Evolutionary conservation across 1,140 invertebrate genomes (phyloP).

Genomic region (Drosophila sp.): DNA sequence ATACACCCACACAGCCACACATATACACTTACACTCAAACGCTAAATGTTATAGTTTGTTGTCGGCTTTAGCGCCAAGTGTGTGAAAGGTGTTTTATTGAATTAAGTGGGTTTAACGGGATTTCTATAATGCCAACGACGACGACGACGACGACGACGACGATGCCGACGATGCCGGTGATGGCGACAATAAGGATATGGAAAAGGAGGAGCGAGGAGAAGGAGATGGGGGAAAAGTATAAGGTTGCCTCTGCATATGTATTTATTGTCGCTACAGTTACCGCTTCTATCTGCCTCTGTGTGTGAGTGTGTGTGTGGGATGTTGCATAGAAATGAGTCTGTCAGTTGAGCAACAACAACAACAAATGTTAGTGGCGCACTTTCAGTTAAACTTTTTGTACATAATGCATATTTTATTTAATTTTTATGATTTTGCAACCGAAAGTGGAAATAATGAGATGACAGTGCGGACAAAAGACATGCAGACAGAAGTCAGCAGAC

Average conservation of each 20-base stretch:
- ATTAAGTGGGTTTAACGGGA: slow-evolving; percentile 83
- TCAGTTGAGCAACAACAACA: slow-evolving; percentile 33
- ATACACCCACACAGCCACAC: slow-evolving; percentile 16
- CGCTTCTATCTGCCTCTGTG: slow-evolving; percentile 18
- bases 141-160: slow-evolving; percentile 22
- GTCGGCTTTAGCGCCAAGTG: slow-evolving; percentile 79
- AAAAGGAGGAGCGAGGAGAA: background rate
- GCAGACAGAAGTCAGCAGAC: background rate
- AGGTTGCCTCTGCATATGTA: slow-evolving; percentile 62
- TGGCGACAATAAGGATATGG: too few relatives aligned
- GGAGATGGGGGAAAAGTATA: background rate
- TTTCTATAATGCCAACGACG: slow-evolving; percentile 78
- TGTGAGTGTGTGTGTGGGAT: slow-evolving; percentile 21
- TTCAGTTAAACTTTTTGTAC: slow-evolving; percentile 64
- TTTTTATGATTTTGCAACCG: slow-evolving; percentile 68
- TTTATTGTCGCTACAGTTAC: slow-evolving; percentile 77
- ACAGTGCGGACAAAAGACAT: too few relatives aligned
- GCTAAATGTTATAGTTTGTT: slow-evolving; percentile 74
- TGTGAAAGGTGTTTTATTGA: slow-evolving; percentile 83
- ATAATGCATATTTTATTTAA: slow-evolving; percentile 81
- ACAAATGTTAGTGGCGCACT: slow-evolving; percentile 50
- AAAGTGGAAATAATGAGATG: slow-evolving; percentile 61
- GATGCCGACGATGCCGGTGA: background rate
- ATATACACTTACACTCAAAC: slow-evolving; percentile 23
- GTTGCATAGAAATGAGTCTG: slow-evolving; percentile 55